Percentiles rank a stretch among this genome's conserved stretches.
Conservation (phyloP, 2,113 vertebrate genomes). For the Pachycephala philippinensis region DNA sequence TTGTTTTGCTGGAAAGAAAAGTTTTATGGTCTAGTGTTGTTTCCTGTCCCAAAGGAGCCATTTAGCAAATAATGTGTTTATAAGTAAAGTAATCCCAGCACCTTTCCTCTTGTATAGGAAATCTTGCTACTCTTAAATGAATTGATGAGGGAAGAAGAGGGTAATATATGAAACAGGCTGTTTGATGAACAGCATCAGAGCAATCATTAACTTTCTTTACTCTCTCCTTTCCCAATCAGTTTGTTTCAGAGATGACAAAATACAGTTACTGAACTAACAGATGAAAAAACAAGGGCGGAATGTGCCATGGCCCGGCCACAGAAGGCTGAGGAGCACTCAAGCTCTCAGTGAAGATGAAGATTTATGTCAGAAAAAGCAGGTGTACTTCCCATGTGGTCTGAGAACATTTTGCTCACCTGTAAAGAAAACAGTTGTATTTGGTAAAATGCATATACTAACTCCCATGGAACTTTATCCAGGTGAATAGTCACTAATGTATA, state of each 20-base stretch:
- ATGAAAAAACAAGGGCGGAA: neutral
- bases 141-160: neutral
- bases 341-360: neutral
- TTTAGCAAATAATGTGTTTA: neutral
- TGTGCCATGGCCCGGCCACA: rapidly evolving
- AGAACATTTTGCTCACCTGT: neutral
- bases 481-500: neutral
- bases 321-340: neutral
- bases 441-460: neutral
- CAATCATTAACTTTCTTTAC: neutral
- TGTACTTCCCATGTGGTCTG: neutral
- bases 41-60: neutral
- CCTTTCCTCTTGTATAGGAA: neutral
- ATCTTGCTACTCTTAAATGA: neutral
- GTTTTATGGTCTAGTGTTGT: neutral
- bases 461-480: neutral
- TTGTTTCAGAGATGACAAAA: neutral
- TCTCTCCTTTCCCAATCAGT: neutral
- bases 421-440: neutral
- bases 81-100: neutral
- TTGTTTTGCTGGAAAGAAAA: neutral
- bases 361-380: neutral
- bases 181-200: neutral
- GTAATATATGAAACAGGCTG: neutral
- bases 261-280: neutral